These are phyloP conservation scores for Brenthis hecate DNA, from an alignment of 2,888 invertebrate species.

Conservation along the genomic window DNA sequence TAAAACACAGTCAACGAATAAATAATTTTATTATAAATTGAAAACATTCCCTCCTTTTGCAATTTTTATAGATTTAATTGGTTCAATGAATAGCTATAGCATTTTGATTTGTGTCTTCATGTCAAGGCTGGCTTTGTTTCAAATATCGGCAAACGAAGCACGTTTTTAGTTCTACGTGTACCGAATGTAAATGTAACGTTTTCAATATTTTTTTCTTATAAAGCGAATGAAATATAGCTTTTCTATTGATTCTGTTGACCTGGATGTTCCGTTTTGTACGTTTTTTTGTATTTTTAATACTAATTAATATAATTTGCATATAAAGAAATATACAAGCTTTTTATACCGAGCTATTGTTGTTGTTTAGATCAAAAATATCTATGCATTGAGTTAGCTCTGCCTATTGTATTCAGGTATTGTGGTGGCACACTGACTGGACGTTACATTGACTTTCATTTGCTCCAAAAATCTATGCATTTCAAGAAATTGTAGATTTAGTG, in stretches of 20 bases:
- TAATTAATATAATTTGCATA: not conserved
- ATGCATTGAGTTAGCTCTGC: no score
- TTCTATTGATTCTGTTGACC: constrained; percentile 51
- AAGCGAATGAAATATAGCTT: constrained; percentile 56
- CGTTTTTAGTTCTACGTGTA: constrained; percentile 64
- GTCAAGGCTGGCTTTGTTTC: constrained; percentile 71
- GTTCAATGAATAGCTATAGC: constrained; percentile 43
- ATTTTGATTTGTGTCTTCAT: constrained; percentile 73
- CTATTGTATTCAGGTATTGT: no score
- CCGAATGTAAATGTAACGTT: constrained; percentile 62
- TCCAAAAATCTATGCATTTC: no score
- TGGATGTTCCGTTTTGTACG: constrained; percentile 35
- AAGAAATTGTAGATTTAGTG: no score
- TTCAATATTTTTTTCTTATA: constrained; percentile 70
- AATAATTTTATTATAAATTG: not conserved
- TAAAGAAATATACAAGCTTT: not conserved
- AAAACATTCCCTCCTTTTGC: not conserved
- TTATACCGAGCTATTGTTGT: not conserved
- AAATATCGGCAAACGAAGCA: constrained; percentile 69
- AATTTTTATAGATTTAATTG: constrained; percentile 35
- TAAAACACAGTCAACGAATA: not conserved
- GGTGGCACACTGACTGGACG: no score
- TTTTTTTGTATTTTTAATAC: constrained; percentile 6
- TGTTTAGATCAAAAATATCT: no score
- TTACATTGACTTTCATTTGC: no score